A percentile compares a stretch with the other conserved stretches of the same genome.
Conservation (phyloP, 2,113 vertebrate genomes). For the Camelus dromedarius region DNA sequence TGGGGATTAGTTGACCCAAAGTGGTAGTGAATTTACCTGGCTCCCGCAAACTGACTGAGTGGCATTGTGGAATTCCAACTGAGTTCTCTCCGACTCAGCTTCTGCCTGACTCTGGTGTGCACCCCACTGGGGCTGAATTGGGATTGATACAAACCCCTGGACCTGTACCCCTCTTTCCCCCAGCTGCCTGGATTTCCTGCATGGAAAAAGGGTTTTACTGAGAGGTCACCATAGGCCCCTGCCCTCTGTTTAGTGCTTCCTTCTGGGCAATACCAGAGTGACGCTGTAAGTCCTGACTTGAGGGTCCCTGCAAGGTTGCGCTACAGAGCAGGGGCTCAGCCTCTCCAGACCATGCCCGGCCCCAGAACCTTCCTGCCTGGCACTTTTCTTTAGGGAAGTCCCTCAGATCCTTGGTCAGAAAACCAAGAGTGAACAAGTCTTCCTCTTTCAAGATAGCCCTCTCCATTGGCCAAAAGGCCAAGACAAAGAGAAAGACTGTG, state of each 20-base stretch:
- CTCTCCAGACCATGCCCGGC: neutral
- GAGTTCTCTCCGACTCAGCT: neutral
- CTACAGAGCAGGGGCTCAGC: neutral
- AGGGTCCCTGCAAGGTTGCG: neutral
- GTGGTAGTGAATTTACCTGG: neutral
- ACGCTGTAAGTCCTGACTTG: too few species aligned
- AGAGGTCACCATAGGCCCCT: neutral
- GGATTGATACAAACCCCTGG: too few species aligned
- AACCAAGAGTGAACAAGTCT: neutral
- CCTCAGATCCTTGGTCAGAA: slow-evolving; percentile 67
- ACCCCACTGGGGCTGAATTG: neutral
- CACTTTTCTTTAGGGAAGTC: slow-evolving; percentile 76
- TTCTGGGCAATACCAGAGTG: neutral
- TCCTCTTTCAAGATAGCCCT: slow-evolving; percentile 73
- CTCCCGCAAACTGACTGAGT: neutral
- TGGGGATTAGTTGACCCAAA: neutral
- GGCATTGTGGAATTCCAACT: neutral
- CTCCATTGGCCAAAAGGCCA: neutral
- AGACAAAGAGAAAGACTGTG: neutral
- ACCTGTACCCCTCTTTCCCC: neutral
- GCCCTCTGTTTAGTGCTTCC: neutral
- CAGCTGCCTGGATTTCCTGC: neutral
- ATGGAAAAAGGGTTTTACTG: fast-evolving
- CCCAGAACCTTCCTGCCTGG: slow-evolving; percentile 22
- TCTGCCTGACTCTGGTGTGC: neutral